Evolutionary conservation across 2,888 invertebrate genomes (phyloP).

Genomic region (Gnatocerus cornutus): DNA sequence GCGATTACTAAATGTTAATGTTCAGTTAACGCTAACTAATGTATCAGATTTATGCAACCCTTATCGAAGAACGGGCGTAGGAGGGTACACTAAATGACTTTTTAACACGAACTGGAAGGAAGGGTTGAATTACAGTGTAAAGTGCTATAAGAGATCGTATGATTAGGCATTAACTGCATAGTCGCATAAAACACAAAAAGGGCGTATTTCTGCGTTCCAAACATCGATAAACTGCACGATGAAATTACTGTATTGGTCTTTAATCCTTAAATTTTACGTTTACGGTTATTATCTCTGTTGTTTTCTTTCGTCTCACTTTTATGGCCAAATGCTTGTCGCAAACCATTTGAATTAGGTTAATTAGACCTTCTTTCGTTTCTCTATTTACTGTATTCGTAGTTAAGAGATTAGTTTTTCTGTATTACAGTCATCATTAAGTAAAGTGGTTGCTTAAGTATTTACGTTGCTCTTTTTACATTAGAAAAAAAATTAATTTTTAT

Average conservation of each 20-base stretch:
- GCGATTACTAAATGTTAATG: constrained; percentile 50
- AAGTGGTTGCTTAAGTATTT: no score
- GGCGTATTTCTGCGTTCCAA: constrained; percentile 2
- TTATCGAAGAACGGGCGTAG: constrained; percentile 47
- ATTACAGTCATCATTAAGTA: no score
- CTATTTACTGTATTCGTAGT: not conserved
- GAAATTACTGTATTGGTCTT: not conserved
- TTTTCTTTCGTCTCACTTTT: not conserved
- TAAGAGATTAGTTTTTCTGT: no score
- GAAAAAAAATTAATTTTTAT: no score
- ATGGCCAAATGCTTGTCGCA: not conserved
- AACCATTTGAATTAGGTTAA: constrained; percentile 6
- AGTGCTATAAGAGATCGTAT: constrained; percentile 8
- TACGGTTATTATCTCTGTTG: not conserved
- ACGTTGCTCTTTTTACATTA: no score
- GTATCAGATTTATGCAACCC: constrained; percentile 51
- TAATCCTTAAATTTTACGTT: constrained; percentile 1
- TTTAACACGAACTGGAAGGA: constrained; percentile 48
- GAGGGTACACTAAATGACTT: constrained; percentile 38
- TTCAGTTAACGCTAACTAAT: constrained; percentile 51
- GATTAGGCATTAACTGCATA: not conserved
- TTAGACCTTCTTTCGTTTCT: constrained; percentile 1
- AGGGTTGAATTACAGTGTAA: constrained; percentile 33
- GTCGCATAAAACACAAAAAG: not conserved
- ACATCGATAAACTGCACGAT: not conserved